Evolutionary conservation across 2,797 vertebrate genomes (phyloP).

Genomic region (Syndactyla subalaris): DNA sequence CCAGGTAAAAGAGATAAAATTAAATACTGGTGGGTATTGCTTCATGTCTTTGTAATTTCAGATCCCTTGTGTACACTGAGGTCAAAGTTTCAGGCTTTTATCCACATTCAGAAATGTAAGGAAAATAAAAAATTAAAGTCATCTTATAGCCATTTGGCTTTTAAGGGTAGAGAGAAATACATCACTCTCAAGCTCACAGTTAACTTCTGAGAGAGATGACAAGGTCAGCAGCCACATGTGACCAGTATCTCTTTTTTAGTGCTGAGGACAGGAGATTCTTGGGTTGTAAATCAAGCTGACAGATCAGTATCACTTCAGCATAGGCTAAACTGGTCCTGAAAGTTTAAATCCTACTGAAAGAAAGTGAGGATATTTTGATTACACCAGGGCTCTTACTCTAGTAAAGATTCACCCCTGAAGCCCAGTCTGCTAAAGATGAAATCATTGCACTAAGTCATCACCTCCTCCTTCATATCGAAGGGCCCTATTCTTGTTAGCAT

Average conservation of each 20-base stretch:
- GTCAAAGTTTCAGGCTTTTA: not conserved
- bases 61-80: not conserved
- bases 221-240: not conserved
- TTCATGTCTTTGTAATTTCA: not conserved
- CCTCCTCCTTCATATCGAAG: not conserved
- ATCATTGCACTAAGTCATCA: not conserved
- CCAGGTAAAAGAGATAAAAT: not conserved
- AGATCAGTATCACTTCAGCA: not conserved
- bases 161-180: not conserved
- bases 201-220: not conserved
- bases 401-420: not conserved
- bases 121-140: not conserved
- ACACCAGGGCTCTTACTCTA: not conserved
- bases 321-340: not conserved
- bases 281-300: not conserved
- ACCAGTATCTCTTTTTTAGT: not conserved
- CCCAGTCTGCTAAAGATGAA: not conserved
- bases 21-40: not conserved
- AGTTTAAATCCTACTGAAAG: not conserved
- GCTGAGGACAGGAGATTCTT: not conserved
- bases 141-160: not conserved
- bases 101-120: not conserved
- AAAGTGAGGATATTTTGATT: not conserved
- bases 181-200: not conserved
- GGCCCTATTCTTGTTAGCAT: not conserved